phyloP scores from a whole-genome alignment of 2,797 vertebrate genomes.

The Oceanodroma leucorhoa region DNA sequence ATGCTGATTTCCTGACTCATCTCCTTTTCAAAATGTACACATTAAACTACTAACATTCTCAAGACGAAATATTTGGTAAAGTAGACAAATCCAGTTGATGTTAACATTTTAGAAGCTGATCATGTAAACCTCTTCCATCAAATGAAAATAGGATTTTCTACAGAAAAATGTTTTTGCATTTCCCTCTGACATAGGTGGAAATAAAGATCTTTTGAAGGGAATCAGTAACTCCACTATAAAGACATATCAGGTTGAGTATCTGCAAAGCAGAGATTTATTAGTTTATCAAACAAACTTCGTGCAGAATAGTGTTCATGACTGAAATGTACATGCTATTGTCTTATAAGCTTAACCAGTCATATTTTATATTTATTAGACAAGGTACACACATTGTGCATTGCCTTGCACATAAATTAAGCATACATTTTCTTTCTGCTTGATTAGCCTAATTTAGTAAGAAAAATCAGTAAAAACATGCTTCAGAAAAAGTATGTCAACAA shows the following conservation, averaged over 20 bases:
- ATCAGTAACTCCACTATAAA: neutral
- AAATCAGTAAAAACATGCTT: neutral
- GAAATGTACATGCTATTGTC: neutral
- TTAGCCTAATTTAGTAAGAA: neutral
- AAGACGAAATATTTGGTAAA: neutral
- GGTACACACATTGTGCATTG: neutral
- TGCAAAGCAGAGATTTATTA: neutral
- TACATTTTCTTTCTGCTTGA: neutral
- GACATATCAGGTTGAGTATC: neutral
- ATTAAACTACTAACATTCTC: neutral
- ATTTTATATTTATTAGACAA: neutral
- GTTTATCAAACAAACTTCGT: neutral
- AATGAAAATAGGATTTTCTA: neutral
- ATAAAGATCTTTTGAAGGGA: constrained; percentile 1
- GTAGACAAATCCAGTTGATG: neutral
- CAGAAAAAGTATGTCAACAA: neutral
- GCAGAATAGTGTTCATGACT: neutral
- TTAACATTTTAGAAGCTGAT: neutral
- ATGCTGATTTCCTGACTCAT: neutral
- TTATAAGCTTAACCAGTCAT: neutral
- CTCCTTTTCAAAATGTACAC: neutral
- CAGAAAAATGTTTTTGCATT: neutral
- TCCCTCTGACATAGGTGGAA: neutral
- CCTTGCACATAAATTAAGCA: neutral
- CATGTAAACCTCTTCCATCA: neutral